phyloP scores from a whole-genome alignment of 2,113 vertebrate species.

The Anguilla rostrata region DNA sequence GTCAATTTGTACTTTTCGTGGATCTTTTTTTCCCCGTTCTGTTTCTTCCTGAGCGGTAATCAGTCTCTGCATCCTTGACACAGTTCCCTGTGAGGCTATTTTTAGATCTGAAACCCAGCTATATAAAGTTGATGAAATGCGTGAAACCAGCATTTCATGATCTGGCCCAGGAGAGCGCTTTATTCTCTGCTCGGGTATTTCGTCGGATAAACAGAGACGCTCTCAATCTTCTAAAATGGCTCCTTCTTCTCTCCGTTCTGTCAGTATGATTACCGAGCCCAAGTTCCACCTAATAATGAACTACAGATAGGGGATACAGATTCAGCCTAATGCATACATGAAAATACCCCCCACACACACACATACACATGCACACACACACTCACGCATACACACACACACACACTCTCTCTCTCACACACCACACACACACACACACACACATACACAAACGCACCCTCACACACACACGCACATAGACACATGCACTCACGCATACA shows the following conservation, averaged over 20 bases:
- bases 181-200: slow-evolving; percentile 15
- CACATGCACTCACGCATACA: too few species aligned
- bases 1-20: neutral
- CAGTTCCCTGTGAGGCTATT: neutral
- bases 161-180: neutral
- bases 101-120: slow-evolving; percentile 8
- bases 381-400: too few species aligned
- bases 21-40: slow-evolving; percentile 26
- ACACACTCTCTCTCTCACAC: too few species aligned
- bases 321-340: neutral
- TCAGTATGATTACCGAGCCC: slow-evolving; percentile 33
- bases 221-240: slow-evolving; percentile 60
- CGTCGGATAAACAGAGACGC: slow-evolving; percentile 54
- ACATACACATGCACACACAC: too few species aligned
- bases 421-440: neutral
- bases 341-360: too few species aligned
- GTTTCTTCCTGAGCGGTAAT: neutral
- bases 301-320: neutral
- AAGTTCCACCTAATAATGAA: neutral
- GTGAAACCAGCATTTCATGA: neutral
- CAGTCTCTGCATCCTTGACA: neutral
- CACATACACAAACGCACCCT: too few species aligned
- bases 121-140: neutral
- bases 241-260: slow-evolving; percentile 48
- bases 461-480: too few species aligned